Base-by-base conservation (phyloP, 2,797 vertebrate species). In the Eleutherodactylus coqui region DNA sequence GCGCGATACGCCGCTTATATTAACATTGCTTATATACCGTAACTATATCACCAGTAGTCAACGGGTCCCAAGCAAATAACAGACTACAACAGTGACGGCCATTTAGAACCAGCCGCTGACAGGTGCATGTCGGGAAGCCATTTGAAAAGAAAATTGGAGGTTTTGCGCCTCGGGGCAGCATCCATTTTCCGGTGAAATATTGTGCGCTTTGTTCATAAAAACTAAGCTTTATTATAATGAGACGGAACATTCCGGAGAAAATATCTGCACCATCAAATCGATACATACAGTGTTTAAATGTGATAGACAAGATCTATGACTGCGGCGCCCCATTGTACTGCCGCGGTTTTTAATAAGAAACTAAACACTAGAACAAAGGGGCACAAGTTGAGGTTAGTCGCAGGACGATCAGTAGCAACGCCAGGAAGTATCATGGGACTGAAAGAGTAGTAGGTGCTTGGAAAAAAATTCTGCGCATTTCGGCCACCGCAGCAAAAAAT, bases 21-120 rank as follows among this genome's bases (percentile, higher is more conserved):
- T 81, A 86, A 36, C 21, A 64, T 75, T 81, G 55, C 53, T 75
- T 80, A 79, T 51, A 64, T 51, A 62, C 47, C 16, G 49, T 79
- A 47, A 43, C 49, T 24, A 43, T 19, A 85, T 19, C 3, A 13
- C 34, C 51, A 45, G 49, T 36, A 34, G 36, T 53, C 36, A 43
- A 32, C 14, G 10, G 17, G n/a, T 14, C 19, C 36, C 53, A 7
- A 11, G 17, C 17, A 72, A 41, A 55, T 45, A 72, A 78, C 45
- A 21, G 9, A n/a, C 32, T 55, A n/a, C 34, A 13, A 29, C 21
- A 58, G n/a, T 45, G 27, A 24, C 10, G 11, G 51, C 11, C 53
- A 43, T 62, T 80, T 67, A 32, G 2, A 64, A 81, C 2, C n/a
- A 5, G 79, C 10, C 27, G 24, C 11, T 70, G 38, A 36, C 53